Percentiles rank a stretch among this genome's conserved stretches.
These are phyloP conservation scores for Hassar affinis DNA, from an alignment of 2,113 vertebrate species.

Conservation along the genomic window DNA sequence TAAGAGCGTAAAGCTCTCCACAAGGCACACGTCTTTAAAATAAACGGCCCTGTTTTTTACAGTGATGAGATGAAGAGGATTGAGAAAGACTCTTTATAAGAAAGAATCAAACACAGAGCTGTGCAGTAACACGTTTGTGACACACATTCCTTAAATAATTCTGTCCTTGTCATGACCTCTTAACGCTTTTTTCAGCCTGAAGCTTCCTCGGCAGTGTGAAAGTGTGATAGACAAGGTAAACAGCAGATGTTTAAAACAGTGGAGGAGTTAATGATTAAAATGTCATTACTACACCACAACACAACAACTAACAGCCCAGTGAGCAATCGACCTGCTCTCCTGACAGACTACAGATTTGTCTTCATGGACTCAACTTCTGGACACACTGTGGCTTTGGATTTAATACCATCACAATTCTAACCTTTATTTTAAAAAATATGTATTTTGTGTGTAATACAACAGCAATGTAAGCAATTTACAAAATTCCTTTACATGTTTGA, in stretches of 20 bases:
- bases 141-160: not conserved
- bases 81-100: not conserved
- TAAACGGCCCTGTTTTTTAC: not conserved
- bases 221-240: not conserved
- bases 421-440: not conserved
- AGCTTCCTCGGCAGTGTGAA: not conserved
- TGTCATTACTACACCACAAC: not conserved
- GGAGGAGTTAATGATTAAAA: conserved; percentile 8
- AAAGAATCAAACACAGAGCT: not conserved
- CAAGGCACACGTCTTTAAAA: not conserved
- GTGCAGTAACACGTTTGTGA: not conserved
- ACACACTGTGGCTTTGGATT: not conserved
- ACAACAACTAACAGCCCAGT: not conserved
- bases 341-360: not conserved
- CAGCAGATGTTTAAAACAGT: not conserved
- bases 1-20: conserved; percentile 3
- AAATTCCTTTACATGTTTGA: not conserved
- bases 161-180: conserved; percentile 5
- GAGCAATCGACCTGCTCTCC: not conserved
- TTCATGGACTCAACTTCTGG: not conserved
- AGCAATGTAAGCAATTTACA: not conserved
- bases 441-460: not conserved
- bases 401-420: not conserved
- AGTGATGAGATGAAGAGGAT: not conserved
- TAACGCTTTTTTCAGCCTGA: not conserved